A percentile compares a stretch with the other conserved stretches of the same genome.
phyloP scores from a whole-genome alignment of 2,797 vertebrate genomes.

The Nyctalus aviator region DNA sequence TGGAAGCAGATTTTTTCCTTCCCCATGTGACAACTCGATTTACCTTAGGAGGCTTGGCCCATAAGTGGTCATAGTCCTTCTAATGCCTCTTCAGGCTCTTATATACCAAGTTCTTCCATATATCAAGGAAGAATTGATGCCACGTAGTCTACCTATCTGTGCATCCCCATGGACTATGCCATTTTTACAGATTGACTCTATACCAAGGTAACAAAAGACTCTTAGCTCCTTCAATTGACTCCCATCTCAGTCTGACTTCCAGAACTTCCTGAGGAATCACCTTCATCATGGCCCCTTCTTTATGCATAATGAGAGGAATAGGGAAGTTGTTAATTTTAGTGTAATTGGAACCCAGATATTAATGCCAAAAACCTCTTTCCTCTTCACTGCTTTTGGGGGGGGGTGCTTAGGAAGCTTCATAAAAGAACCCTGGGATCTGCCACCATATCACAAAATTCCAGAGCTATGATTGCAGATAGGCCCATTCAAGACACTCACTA shows the following conservation, averaged over 20 bases:
- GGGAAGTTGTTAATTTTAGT: neutral
- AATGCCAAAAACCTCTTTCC: neutral
- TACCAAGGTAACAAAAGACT: neutral
- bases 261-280: neutral
- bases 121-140: neutral
- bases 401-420: neutral
- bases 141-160: neutral
- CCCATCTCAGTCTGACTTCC: constrained; percentile 3
- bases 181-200: neutral
- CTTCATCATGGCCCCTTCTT: neutral
- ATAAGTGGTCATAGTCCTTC: neutral
- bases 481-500: neutral
- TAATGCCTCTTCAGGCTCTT: neutral
- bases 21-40: neutral
- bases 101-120: neutral
- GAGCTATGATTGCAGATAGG: constrained; percentile 26
- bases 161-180: neutral
- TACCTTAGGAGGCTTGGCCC: neutral
- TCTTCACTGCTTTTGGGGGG: neutral
- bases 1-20: constrained; percentile 1
- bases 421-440: neutral
- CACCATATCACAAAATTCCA: constrained; percentile 36
- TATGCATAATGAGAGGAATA: neutral
- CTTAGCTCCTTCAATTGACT: neutral
- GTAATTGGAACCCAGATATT: neutral